Evolutionary conservation across 35 echinoderm and acorn worm species (phyloP).

Genomic region (Chiridota heheva): DNA sequence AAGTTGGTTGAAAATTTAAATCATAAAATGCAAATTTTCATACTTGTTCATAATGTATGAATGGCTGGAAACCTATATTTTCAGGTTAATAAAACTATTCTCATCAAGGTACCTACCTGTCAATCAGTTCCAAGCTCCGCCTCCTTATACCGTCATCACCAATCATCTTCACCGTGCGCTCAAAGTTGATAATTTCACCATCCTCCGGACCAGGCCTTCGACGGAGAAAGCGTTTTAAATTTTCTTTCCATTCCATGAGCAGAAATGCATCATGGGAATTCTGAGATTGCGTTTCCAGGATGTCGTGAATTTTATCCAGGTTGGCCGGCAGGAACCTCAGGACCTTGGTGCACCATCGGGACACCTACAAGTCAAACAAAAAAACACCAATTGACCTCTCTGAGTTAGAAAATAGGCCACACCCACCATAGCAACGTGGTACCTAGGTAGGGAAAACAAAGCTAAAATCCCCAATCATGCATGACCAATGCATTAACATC

Average conservation of each 20-base stretch:
- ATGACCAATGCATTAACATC: too few relatives aligned
- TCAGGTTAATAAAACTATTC: too few relatives aligned
- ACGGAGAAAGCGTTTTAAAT: conserved; percentile 62
- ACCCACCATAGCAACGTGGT: too few relatives aligned
- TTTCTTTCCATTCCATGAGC: conserved; percentile 78
- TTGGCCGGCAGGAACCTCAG: conserved; percentile 85
- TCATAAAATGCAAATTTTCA: too few relatives aligned
- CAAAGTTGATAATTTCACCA: conserved; percentile 63
- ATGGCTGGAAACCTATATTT: too few relatives aligned
- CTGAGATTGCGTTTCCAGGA: conserved; percentile 34
- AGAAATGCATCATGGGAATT: conserved; percentile 13
- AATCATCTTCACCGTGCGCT: conserved; percentile 62
- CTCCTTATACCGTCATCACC: conserved; percentile 62
- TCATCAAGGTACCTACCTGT: conserved; percentile 70
- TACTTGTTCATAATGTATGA: too few relatives aligned
- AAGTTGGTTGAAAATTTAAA: too few relatives aligned
- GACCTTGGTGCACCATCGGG: conserved; percentile 70
- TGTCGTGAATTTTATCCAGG: conserved; percentile 59
- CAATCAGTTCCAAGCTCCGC: conserved; percentile 49
- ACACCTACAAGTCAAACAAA: conserved; percentile 32
- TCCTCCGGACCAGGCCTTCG: conserved; percentile 44
- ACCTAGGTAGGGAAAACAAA: too few relatives aligned
- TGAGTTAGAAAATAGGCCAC: too few relatives aligned
- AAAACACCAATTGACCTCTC: too few relatives aligned
- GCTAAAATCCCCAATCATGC: too few relatives aligned